Evolutionary conservation across 2,888 invertebrate species (phyloP), one percentile per base, ranked within the genome.

Genomic region (Lycophotia porphyrea): DNA sequence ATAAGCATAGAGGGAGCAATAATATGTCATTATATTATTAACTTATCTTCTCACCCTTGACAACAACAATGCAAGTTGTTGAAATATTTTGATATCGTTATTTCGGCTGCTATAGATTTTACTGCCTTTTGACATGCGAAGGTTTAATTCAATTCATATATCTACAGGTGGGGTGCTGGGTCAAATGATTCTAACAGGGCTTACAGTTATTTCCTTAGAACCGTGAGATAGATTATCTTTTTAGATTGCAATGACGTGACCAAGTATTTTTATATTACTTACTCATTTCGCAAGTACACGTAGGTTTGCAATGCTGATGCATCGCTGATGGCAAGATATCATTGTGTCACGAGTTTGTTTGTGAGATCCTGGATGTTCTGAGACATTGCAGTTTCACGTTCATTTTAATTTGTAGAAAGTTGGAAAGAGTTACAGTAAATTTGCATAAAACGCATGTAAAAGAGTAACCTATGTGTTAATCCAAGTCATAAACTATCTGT

Each of bases 11-110:
- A 92, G 92, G 92, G 92, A 92, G 91, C 91, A 92, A 94, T 95
- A 94, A 95, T 96, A 95, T 93, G 92, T 96, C 95, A 96, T 96
- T 96, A 96, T 94, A 96, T 94, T 95, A 96, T 96, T 96, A 96
- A 95, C 93, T 93, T 94, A 95, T 93, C 96, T 95, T 95, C 96
- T 96, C 96, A 96, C 95, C 96, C 96, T 95, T 96, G 96, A 96
- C 96, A 94, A 91, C 88, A 95, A 96, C 96, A 96, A 96, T 95
- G 94, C 63, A 63, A 18, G 92, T 88, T 93, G 94, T 95, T 95
- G 95, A 95, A 95, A 95, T 93, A 92, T 95, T 89, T 95, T 94
- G 95, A 95, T 95, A 95, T 95, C 93, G 94, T 96, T 95, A 95
- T 95, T 93, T 92, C 71, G 90, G 90, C 87, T 91, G 91, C 88